Conservation (phyloP, 2,888 invertebrate species). For the Lasioglossum leucozonium region DNA sequence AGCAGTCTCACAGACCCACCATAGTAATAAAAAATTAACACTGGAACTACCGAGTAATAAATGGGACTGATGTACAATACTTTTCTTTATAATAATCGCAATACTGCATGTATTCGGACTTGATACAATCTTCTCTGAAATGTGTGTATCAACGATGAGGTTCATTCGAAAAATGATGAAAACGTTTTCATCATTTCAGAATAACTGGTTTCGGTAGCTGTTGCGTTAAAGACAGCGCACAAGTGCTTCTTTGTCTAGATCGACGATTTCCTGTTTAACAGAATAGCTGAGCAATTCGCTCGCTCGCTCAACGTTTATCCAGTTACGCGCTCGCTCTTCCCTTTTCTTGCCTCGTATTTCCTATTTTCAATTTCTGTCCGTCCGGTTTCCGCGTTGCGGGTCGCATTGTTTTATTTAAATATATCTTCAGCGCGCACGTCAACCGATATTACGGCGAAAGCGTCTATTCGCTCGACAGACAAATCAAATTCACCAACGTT, state of each 20-base stretch:
- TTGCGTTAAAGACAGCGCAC: neutral
- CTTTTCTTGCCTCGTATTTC: neutral
- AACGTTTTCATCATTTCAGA: neutral
- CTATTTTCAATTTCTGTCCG: neutral
- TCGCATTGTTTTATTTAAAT: conserved; percentile 58
- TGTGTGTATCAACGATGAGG: no score
- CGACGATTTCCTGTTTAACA: neutral
- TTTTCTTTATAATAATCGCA: no score
- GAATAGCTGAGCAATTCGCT: neutral
- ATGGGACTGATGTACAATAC: no score
- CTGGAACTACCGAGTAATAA: no score
- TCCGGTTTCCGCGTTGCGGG: conserved; percentile 16
- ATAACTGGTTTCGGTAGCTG: neutral
- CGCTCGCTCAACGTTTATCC: neutral
- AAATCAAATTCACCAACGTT: conserved; percentile 72
- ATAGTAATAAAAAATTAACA: no score
- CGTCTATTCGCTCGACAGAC: conserved; percentile 67
- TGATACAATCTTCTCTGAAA: neutral
- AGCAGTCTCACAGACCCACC: no score
- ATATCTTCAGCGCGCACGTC: conserved; percentile 50
- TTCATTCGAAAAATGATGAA: neutral
- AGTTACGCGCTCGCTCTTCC: neutral
- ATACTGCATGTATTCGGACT: neutral
- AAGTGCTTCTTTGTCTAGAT: neutral
- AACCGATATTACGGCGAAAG: conserved; percentile 58